These are phyloP conservation scores for Aporophyla lueneburgensis DNA, from an alignment of 2,888 invertebrate genomes.

Conservation along the genomic window DNA sequence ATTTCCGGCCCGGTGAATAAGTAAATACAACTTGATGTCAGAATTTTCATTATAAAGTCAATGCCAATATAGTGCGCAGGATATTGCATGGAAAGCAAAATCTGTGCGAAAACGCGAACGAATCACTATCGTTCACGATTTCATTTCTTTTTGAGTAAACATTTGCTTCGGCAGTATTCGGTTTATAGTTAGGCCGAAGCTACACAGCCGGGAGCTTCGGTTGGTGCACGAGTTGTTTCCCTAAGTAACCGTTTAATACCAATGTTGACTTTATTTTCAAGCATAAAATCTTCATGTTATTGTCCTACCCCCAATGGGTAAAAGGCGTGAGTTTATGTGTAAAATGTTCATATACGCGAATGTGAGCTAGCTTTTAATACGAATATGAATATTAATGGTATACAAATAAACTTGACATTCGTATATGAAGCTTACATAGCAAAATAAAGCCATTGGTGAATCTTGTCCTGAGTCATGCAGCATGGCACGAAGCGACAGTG, in stretches of 20 bases:
- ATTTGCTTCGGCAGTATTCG: background rate
- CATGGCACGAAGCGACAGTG: too few relatives aligned
- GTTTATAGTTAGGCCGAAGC: background rate
- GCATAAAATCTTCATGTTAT: too few relatives aligned
- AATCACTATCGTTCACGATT: constrained; percentile 12
- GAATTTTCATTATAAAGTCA: constrained; percentile 37
- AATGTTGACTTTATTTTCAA: background rate
- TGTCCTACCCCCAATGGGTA: too few relatives aligned
- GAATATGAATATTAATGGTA: background rate
- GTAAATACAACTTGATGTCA: constrained; percentile 13
- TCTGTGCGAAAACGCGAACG: constrained; percentile 18
- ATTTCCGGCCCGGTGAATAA: background rate
- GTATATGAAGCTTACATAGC: background rate
- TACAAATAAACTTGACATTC: background rate
- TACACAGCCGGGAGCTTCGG: background rate
- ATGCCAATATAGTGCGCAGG: constrained; percentile 25
- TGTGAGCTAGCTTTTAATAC: background rate
- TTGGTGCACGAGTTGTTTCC: background rate
- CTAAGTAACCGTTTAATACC: background rate
- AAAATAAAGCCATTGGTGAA: background rate
- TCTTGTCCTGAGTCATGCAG: background rate
- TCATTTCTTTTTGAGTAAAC: constrained; percentile 32
- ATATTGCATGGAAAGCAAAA: constrained; percentile 52
- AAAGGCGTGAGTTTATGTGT: too few relatives aligned
- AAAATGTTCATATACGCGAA: too few relatives aligned